Base-by-base conservation (phyloP, 2,888 invertebrate species). In the Amphimallon solstitiale region DNA sequence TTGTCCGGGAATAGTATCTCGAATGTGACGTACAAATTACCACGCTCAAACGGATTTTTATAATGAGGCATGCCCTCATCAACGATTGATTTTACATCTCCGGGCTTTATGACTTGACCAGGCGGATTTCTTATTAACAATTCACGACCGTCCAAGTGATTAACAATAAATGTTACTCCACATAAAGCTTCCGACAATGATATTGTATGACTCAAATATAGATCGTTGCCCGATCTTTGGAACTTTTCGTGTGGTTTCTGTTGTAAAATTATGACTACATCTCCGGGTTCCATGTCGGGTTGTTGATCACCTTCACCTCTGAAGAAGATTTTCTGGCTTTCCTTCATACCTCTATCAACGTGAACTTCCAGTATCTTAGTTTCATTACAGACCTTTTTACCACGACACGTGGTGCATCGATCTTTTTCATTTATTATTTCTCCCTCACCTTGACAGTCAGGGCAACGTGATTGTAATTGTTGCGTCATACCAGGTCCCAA, bases 61-160 rank as follows among this genome's bases (percentile, higher is more conserved):
- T 89, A 89, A 37, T 88, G 85, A 0, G 97, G 97, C 96, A 97
- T 97, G 17, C 97, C 97, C 82, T 96, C 95, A 3, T 91, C 92
- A 68, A 85, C 84, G 63, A 97, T 89, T 68, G 90, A 89, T 80
- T 92, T 93, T 1, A 92, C 82, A 77, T 88, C 88, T 80, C 93
- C 93, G 61, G 95, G 94, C 76, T 92, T 90, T 70, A 97, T 88
- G 14, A 97, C 90, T 73, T 92, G 88, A 12, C 96, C 97, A 3
- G 93, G 87, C 59, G 89, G 86, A 74, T 90, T 91, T 79, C 87
- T 89, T 62, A 98, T 86, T 60, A 95, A 85, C 68, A 97, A 84
- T 76, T 92, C 90, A 51, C 96, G 86, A 0, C 93, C 95, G 84
- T 97, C 97, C 73, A 98, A 86, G 82, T 97, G 97, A 77, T 90